Evolutionary conservation across 2,113 vertebrate genomes (phyloP).

Genomic region (Atrichornis clamosus): DNA sequence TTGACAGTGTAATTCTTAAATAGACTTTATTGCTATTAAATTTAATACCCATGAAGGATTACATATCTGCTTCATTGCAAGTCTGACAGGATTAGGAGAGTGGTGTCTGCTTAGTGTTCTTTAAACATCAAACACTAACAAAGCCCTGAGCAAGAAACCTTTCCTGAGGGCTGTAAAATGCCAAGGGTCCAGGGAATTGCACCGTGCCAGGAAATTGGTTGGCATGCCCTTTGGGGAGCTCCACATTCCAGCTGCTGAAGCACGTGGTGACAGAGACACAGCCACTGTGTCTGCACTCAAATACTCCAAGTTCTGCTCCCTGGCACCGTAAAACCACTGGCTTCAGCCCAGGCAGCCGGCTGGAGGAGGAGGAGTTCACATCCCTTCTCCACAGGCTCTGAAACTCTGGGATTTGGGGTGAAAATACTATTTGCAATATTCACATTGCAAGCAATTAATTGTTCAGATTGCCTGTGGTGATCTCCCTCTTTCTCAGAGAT

Average conservation of each 20-base stretch:
- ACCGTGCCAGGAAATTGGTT: neutral
- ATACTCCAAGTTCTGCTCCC: neutral
- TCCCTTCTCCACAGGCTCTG: neutral
- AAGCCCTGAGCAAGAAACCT: neutral
- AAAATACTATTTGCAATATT: neutral
- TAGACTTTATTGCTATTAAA: neutral
- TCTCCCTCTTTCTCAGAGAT: neutral
- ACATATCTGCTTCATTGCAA: conserved; percentile 32
- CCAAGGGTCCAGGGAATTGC: neutral
- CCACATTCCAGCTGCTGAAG: neutral
- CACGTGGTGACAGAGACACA: neutral
- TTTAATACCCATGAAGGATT: conserved; percentile 42
- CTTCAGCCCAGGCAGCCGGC: neutral
- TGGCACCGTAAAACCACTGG: neutral
- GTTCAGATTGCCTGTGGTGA: neutral
- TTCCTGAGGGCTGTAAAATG: neutral
- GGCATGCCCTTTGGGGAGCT: neutral
- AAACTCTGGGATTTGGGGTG: neutral
- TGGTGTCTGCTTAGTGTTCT: conserved; percentile 27
- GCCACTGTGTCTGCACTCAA: neutral
- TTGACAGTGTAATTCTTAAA: conserved; percentile 35
- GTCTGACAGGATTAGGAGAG: conserved; percentile 35
- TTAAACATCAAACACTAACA: conserved; percentile 20
- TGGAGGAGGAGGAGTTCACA: neutral
- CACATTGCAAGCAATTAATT: neutral